These are phyloP conservation scores for Prionailurus viverrinus DNA, from an alignment of 2,113 vertebrate genomes.

Conservation along the genomic window DNA sequence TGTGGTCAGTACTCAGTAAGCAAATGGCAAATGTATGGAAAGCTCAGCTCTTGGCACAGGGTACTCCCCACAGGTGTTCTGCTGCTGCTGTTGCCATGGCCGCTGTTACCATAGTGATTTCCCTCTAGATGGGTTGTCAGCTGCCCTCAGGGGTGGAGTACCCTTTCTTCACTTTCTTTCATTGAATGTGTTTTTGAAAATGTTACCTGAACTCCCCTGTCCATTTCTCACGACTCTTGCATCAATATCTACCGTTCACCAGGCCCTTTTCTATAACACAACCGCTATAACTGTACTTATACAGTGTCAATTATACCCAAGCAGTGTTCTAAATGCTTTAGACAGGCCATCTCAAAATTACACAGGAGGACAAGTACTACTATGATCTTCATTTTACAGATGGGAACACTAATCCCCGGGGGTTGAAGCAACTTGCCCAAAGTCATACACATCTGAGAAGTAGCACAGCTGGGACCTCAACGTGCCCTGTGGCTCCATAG, in stretches of 20 bases:
- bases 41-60: background rate
- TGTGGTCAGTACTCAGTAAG: background rate
- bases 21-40: rapidly evolving
- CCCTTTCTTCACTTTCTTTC: background rate
- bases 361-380: rapidly evolving
- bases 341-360: background rate
- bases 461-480: background rate
- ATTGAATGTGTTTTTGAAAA: background rate
- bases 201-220: background rate
- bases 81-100: too few species aligned
- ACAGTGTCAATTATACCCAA: rapidly evolving
- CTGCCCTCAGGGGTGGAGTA: background rate
- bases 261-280: background rate
- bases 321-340: background rate
- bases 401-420: background rate
- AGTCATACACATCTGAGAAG: background rate
- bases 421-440: background rate
- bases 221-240: background rate
- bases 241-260: background rate
- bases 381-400: background rate
- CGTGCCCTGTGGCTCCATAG: background rate
- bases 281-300: rapidly evolving
- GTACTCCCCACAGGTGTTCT: background rate
- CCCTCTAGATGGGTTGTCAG: background rate
- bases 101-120: background rate